Conservation (phyloP, 53 echinoderm and acorn worm genomes). For the Temnopleurus reevesii region DNA sequence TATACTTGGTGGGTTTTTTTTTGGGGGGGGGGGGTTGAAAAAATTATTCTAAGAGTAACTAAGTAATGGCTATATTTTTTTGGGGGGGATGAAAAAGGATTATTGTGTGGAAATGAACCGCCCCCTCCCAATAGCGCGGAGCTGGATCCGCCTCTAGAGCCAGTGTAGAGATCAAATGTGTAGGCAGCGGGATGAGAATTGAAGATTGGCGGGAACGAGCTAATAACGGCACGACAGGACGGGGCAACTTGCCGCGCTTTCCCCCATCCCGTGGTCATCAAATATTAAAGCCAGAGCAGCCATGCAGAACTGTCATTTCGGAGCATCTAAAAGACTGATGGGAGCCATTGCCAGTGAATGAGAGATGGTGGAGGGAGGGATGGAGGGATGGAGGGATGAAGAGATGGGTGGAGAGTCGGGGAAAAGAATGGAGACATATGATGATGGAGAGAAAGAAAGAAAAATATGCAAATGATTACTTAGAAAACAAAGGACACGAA, state of each 20-base stretch:
- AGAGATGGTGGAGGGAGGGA: neutral
- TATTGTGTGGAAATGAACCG: neutral
- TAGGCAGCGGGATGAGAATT: constrained; percentile 6
- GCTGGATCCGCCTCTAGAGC: neutral
- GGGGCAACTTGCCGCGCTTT: constrained; percentile 36
- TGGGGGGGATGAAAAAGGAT: neutral
- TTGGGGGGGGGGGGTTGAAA: neutral
- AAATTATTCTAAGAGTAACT: neutral
- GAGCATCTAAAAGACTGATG: constrained; percentile 45
- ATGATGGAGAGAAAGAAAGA: neutral
- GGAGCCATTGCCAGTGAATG: neutral
- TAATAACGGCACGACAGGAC: constrained; percentile 52
- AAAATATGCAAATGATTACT: neutral
- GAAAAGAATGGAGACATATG: neutral
- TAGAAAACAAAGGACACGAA: neutral
- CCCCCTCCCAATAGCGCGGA: neutral
- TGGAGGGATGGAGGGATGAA: neutral
- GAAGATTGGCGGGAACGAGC: constrained; percentile 51
- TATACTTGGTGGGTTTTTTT: no score
- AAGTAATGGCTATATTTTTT: no score
- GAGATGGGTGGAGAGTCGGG: neutral
- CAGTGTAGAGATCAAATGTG: neutral
- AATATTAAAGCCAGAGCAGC: constrained; percentile 52
- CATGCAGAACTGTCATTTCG: constrained; percentile 58
- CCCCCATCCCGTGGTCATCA: constrained; percentile 41